Percentiles rank a stretch among this genome's conserved stretches.
phyloP scores from a whole-genome alignment of 1,140 invertebrate species.

The Gryon sp. region DNA sequence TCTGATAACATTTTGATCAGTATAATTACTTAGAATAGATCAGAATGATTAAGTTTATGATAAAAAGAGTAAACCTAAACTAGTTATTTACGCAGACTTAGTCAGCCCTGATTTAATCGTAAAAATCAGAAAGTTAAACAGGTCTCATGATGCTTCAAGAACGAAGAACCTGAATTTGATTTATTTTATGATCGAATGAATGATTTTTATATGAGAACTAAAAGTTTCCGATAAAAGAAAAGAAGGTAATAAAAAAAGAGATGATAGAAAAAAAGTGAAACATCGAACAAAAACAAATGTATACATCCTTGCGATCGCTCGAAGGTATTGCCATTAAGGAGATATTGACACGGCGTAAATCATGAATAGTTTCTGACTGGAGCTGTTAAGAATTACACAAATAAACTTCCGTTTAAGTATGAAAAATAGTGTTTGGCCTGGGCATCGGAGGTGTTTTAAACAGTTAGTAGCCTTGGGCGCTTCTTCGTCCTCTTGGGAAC shows the following conservation, averaged over 20 bases:
- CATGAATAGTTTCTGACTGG: conserved; percentile 20
- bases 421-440: conserved; percentile 59
- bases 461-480: conserved; percentile 58
- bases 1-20: too few species aligned
- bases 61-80: too few species aligned
- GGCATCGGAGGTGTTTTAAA: conserved; percentile 50
- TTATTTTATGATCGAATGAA: too few species aligned
- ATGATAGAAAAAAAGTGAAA: neutral
- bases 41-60: too few species aligned
- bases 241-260: neutral
- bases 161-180: too few species aligned
- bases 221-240: neutral
- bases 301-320: conserved; percentile 7
- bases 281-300: conserved; percentile 10
- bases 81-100: too few species aligned
- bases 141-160: too few species aligned
- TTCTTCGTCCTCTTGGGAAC: conserved; percentile 57
- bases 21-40: too few species aligned
- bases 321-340: conserved; percentile 24
- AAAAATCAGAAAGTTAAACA: too few species aligned
- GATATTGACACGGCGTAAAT: conserved; percentile 48
- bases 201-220: too few species aligned
- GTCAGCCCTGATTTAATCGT: too few species aligned
- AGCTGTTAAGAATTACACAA: conserved; percentile 53
- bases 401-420: conserved; percentile 58